A percentile compares a stretch with the other conserved stretches of the same genome.
These are phyloP conservation scores for Thomomys bottae DNA, from an alignment of 2,113 vertebrate genomes.

Conservation along the genomic window DNA sequence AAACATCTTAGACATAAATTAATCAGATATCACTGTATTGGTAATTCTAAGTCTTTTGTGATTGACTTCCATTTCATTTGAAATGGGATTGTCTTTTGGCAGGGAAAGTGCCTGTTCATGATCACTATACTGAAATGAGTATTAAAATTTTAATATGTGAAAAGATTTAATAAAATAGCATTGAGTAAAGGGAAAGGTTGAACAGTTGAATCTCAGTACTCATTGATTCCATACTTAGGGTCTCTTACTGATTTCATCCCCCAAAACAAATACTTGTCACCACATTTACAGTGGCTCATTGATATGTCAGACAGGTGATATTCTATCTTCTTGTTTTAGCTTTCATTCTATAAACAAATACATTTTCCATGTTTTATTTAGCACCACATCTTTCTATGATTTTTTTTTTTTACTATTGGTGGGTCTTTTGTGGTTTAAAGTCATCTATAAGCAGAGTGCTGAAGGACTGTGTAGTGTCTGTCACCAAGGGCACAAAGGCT, in stretches of 20 bases:
- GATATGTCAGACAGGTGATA: background rate
- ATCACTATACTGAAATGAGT: background rate
- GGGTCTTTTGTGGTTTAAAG: background rate
- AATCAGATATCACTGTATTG: too few species aligned
- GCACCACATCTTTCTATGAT: background rate
- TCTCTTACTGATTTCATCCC: background rate
- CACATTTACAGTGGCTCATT: background rate
- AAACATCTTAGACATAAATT: too few species aligned
- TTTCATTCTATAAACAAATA: background rate
- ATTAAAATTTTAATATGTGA: background rate
- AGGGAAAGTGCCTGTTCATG: slow-evolving; percentile 13
- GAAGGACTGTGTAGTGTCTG: background rate
- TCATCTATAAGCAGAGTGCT: background rate
- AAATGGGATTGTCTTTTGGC: background rate
- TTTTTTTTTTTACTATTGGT: background rate
- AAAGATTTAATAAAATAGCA: background rate
- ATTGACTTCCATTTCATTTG: slow-evolving; percentile 17
- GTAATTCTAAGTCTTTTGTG: background rate
- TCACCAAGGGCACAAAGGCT: background rate
- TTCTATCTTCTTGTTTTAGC: background rate
- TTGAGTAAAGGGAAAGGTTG: slow-evolving; percentile 11
- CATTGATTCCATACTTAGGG: background rate
- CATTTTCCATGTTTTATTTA: background rate
- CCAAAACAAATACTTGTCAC: background rate
- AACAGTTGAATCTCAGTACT: background rate